A percentile compares a stretch with the other conserved stretches of the same genome.
Conservation (phyloP, 2,797 vertebrate species). For the Pantherophis alleghaniensis region DNA sequence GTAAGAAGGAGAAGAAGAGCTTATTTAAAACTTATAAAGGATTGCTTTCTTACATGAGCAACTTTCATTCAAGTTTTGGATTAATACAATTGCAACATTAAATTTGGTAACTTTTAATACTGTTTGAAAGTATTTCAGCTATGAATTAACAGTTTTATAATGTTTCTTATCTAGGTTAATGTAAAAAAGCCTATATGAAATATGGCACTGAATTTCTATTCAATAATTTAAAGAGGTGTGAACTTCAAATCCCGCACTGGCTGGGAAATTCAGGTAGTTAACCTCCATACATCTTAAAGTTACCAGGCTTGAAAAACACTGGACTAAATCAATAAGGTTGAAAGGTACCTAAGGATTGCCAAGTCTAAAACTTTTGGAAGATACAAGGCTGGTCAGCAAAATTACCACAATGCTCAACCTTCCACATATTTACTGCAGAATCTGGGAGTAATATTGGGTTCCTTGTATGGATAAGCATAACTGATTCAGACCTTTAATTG, state of each 20-base stretch:
- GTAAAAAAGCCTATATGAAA: neutral
- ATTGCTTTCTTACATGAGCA: neutral
- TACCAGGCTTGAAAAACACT: neutral
- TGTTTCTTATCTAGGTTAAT: neutral
- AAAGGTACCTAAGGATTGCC: neutral
- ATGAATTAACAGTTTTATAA: neutral
- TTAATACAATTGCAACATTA: neutral
- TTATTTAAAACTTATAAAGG: slow-evolving; percentile 1
- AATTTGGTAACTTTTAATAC: neutral
- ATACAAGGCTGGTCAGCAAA: neutral
- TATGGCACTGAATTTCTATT: neutral
- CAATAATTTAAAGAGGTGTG: neutral
- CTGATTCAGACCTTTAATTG: neutral
- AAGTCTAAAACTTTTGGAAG: neutral
- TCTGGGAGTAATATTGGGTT: neutral
- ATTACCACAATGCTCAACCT: neutral
- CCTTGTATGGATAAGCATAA: neutral
- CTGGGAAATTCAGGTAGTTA: neutral
- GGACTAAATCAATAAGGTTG: neutral
- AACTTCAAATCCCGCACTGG: neutral
- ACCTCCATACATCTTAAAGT: neutral
- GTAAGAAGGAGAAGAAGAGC: slow-evolving; percentile 51
- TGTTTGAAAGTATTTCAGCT: neutral
- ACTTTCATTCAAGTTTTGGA: neutral
- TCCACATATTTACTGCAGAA: neutral